Evolutionary conservation across 2,888 invertebrate genomes (phyloP), one percentile per base, ranked within the genome.

Genomic region (Mythimna loreyi): DNA sequence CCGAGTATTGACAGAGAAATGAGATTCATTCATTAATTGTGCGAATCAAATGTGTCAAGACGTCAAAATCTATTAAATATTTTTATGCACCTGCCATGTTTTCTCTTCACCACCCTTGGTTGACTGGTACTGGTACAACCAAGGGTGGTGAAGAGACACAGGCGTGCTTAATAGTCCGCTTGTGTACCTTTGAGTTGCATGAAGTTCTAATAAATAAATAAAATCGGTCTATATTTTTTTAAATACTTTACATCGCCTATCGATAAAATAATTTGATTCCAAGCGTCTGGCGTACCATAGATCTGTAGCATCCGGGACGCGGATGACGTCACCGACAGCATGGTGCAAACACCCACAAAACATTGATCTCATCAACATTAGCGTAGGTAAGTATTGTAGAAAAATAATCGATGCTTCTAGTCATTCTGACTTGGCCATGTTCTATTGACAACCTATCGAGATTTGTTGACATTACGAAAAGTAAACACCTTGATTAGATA

Each of bases 391-490:
- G 62, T 53, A 40, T 64, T 67, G 59, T 57, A 43, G 30, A 62
- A 25, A 57, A 76, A 77, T 75, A 78, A n/a, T 74, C 55, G 71
- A 78, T 75, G 76, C 83, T 82, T 75, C 74, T 62, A 73, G 64
- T 78, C 75, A 81, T 83, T 79, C 74, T 6, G 63, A 64, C 77
- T 64, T 58, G 67, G 75, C 67, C 71, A 63, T 67, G 75, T 67
- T 74, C 64, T 82, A 82, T 84, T 82, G 80, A 71, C 45, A 74
- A 81, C 70, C 77, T 84, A 87, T 86, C 80, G 78, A 86, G 83
- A 87, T 88, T 86, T 87, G 85, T 87, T 86, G 81, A 86, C 84
- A 86, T 81, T 80, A 80, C 65, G 71, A 68, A 74, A 81, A 69
- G 78, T 85, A 85, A 84, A 78, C 76, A 72, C 58, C 47, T 57